These are phyloP conservation scores for Stegostoma tigrinum DNA, from an alignment of 2,113 vertebrate genomes.

Conservation along the genomic window DNA sequence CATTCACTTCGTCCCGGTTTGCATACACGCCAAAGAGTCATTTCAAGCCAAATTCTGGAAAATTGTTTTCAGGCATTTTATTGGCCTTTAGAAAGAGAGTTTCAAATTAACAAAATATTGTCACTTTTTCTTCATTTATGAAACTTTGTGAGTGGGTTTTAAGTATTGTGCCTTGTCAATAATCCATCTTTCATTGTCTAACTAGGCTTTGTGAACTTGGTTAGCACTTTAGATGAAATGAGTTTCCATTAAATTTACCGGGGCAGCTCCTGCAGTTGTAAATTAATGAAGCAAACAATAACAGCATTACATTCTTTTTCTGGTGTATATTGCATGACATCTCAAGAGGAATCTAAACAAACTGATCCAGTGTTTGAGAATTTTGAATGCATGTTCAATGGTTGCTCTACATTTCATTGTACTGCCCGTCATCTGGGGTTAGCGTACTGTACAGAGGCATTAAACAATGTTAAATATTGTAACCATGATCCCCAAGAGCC, in stretches of 20 bases:
- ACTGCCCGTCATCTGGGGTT: not conserved
- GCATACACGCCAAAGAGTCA: not conserved
- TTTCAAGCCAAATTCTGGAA: not conserved
- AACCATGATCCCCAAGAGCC: not conserved
- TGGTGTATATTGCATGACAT: not conserved
- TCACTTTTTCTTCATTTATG: not conserved
- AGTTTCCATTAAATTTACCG: not conserved
- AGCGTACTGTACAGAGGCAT: not conserved
- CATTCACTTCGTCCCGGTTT: not conserved
- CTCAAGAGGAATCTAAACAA: conserved; percentile 2
- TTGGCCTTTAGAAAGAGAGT: not conserved
- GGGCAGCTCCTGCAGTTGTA: not conserved
- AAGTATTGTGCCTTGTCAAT: no score
- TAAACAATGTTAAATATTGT: not conserved
- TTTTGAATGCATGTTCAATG: not conserved
- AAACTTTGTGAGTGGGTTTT: not conserved
- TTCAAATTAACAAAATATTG: not conserved
- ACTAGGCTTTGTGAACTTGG: not conserved
- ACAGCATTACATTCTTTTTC: not conserved
- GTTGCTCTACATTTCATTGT: not conserved
- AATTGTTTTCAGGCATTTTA: not conserved
- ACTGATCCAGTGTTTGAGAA: not conserved
- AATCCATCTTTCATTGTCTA: not conserved
- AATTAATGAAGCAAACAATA: not conserved
- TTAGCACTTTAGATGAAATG: not conserved